Base-by-base conservation (phyloP, 1,140 invertebrate species). In the Brachionus asplanchnoidis region DNA sequence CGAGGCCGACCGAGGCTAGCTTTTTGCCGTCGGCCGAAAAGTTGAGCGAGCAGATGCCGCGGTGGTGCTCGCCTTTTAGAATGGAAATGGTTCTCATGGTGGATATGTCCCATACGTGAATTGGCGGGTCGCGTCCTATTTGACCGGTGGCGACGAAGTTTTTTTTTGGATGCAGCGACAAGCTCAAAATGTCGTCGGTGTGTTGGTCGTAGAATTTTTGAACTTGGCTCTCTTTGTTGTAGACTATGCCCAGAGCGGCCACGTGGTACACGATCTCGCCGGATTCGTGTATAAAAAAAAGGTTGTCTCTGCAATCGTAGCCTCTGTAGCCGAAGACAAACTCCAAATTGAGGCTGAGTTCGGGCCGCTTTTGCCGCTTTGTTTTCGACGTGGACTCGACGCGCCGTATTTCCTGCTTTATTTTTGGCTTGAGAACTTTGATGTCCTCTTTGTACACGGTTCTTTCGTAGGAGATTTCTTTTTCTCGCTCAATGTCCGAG, bases 241-340 rank as follows among this genome's bases (percentile, higher is more conserved):
- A 88, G 5, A 90, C 86, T 23, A 90, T 87, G 20, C 88, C 88
- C 26, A 88, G 87, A 12, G 89, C 89, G n/a, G 90, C 90, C 4
- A 90, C 88, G 85, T 90, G 89, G 83, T 89, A 90, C 2, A 90
- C 88, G 8, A 90, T 86, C 42, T 89, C 87, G 4, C 53, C 66
- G 26, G 88, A 88, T 65, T 85, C 87, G 84, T 89, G 88, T 0
- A 88, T 88, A 85, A 89, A 90, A 85, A 90, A 90, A 68, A 90
- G 32, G 83, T 90, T 90, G 85, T 90, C 89, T 3, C 89, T 87
- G 82, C 90, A 90, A 86, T 90, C 90, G 86, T 90, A 90, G 4
- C 89, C 89, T 26, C 90, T 87, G 78, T 90, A 90, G 89, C 89
- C 89, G 87, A 88, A 88, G 11, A 90, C 87, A 86, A 87, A 90